phyloP scores from a whole-genome alignment of 2,113 vertebrate species.

The Tachysurus fulvidraco region DNA sequence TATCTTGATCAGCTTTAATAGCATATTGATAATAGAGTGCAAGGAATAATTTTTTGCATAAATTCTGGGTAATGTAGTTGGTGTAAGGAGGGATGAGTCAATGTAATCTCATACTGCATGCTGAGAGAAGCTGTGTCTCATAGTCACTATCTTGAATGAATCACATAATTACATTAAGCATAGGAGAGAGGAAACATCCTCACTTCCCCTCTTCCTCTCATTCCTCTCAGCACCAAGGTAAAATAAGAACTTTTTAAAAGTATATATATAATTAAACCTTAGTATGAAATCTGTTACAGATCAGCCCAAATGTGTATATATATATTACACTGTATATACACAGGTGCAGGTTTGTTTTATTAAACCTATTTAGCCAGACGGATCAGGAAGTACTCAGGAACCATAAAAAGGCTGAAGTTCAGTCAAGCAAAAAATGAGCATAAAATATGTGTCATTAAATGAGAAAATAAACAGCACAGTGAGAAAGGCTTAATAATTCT shows the following conservation, averaged over 20 bases:
- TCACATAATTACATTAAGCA: constrained; percentile 44
- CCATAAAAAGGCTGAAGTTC: neutral
- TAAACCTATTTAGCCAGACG: neutral
- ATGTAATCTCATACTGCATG: constrained; percentile 40
- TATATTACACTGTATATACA: too few species aligned
- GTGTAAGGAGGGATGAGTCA: constrained; percentile 29
- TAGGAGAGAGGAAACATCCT: constrained; percentile 26
- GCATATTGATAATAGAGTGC: constrained; percentile 7
- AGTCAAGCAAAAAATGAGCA: neutral
- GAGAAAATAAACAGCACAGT: neutral
- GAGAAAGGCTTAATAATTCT: neutral
- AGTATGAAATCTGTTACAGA: too few species aligned
- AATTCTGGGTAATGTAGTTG: constrained; percentile 32
- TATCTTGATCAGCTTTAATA: constrained; percentile 8
- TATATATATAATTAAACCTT: too few species aligned
- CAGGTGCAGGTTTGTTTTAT: neutral
- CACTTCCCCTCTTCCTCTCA: neutral
- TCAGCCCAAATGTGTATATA: too few species aligned
- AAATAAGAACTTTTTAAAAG: constrained; percentile 29
- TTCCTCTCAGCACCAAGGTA: constrained; percentile 23
- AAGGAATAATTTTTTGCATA: constrained; percentile 20
- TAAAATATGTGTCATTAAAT: neutral
- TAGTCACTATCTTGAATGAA: constrained; percentile 36
- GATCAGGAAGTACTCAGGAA: neutral
- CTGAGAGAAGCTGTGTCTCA: constrained; percentile 33